phyloP scores from a whole-genome alignment of 2,113 vertebrate genomes.

The Todiramphus saurophagus region DNA sequence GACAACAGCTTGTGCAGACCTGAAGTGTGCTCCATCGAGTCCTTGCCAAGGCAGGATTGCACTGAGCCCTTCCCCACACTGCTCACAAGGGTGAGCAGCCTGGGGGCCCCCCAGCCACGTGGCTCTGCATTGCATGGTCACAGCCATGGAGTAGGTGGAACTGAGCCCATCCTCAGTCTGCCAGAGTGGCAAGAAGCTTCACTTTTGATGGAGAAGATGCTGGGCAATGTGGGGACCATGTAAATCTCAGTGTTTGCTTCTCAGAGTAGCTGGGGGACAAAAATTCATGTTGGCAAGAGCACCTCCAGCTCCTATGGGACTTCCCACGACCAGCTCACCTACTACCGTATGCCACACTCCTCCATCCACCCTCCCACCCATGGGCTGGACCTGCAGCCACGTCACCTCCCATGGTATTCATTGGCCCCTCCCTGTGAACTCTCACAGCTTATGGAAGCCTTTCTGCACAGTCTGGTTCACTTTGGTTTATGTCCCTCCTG shows the following conservation, averaged over 20 bases:
- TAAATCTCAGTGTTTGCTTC: background rate
- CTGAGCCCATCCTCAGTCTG: background rate
- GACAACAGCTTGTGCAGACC: background rate
- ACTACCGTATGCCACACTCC: accelerated
- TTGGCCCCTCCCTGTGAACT: background rate
- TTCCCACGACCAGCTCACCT: background rate
- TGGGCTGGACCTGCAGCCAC: background rate
- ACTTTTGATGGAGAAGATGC: background rate
- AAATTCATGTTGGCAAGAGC: background rate
- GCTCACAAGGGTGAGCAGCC: background rate
- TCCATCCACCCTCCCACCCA: background rate
- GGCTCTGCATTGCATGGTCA: background rate
- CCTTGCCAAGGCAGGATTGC: background rate
- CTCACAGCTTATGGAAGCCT: background rate
- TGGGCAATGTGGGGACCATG: background rate
- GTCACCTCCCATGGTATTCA: background rate
- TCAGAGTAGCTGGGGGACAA: background rate
- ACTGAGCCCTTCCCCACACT: accelerated
- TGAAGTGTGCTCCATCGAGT: background rate
- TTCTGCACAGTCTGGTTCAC: background rate
- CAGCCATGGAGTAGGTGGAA: background rate
- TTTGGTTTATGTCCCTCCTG: conserved; percentile 25
- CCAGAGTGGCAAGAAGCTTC: background rate
- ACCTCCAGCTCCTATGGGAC: background rate
- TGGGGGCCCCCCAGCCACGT: too few relatives aligned